These are phyloP conservation scores for Pyrochroa serraticornis DNA, from an alignment of 2,888 invertebrate species.

Conservation along the genomic window DNA sequence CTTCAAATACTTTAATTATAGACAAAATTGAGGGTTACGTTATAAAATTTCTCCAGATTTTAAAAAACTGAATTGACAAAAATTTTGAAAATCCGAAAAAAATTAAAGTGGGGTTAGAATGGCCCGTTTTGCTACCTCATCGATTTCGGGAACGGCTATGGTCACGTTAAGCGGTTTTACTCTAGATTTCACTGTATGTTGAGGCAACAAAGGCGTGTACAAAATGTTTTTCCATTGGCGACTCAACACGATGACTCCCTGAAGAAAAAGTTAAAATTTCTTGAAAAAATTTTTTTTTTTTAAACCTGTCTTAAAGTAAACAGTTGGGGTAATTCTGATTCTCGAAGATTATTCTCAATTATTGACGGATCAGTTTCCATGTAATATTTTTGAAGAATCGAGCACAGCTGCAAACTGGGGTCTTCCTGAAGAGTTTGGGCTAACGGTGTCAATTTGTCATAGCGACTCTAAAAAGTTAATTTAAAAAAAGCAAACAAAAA, in stretches of 20 bases:
- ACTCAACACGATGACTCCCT: conserved; percentile 95
- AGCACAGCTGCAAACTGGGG: conserved; percentile 92
- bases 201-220: conserved; percentile 86
- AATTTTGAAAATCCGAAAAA: background rate
- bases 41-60: no score
- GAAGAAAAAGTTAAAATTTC: conserved; percentile 38
- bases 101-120: background rate
- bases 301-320: conserved; percentile 84
- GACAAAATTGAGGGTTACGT: no score
- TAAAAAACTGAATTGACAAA: background rate
- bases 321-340: conserved; percentile 83
- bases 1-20: no score
- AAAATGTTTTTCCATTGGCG: conserved; percentile 97
- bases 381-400: conserved; percentile 84
- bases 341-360: conserved; percentile 83
- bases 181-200: conserved; percentile 85
- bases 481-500: background rate
- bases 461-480: conserved; percentile 74
- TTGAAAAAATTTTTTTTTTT: no score
- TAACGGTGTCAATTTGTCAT: conserved; percentile 84
- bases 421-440: conserved; percentile 93
- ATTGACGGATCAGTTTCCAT: conserved; percentile 75
- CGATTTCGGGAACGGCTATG: conserved; percentile 82
- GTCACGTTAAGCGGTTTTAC: conserved; percentile 86
- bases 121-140: conserved; percentile 66